Conservation (phyloP, 2,888 invertebrate genomes). For the Lampropteryx suffumata region DNA sequence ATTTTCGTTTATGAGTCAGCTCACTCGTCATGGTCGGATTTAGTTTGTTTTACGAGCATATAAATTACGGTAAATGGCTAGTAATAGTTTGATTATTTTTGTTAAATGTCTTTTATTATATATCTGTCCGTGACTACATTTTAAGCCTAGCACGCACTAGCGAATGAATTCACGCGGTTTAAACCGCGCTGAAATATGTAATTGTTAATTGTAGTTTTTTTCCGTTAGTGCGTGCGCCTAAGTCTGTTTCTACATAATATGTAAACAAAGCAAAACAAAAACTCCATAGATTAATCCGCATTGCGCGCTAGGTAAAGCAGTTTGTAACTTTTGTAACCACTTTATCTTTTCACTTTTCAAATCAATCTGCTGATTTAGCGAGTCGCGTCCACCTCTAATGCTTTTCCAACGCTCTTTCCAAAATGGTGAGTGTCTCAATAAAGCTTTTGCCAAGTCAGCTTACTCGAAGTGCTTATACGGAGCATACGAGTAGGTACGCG, state of each 20-base stretch:
- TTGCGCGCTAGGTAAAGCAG: too few relatives aligned
- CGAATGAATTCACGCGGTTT: too few relatives aligned
- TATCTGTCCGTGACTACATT: not conserved
- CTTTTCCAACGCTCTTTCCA: conserved; percentile 16
- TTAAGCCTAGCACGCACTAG: too few relatives aligned
- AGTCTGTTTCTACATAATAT: too few relatives aligned
- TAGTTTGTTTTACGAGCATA: conserved; percentile 5
- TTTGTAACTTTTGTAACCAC: not conserved
- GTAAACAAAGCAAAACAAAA: too few relatives aligned
- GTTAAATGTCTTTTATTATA: not conserved
- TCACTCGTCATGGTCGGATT: not conserved
- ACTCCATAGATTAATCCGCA: too few relatives aligned
- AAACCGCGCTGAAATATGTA: too few relatives aligned
- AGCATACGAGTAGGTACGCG: too few relatives aligned
- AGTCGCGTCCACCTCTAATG: conserved; percentile 9
- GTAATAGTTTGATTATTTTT: conserved; percentile 5
- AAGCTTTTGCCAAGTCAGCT: conserved; percentile 20
- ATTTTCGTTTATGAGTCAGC: conserved; percentile 4
- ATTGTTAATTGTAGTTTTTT: too few relatives aligned
- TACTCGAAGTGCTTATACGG: not conserved
- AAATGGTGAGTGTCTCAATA: conserved; percentile 14
- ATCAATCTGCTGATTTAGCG: conserved; percentile 1
- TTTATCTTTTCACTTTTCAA: not conserved
- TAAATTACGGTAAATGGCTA: not conserved
- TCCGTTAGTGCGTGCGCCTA: too few relatives aligned